Base-by-base conservation (phyloP, 2,113 vertebrate species). In the Colistium nudipinnis region DNA sequence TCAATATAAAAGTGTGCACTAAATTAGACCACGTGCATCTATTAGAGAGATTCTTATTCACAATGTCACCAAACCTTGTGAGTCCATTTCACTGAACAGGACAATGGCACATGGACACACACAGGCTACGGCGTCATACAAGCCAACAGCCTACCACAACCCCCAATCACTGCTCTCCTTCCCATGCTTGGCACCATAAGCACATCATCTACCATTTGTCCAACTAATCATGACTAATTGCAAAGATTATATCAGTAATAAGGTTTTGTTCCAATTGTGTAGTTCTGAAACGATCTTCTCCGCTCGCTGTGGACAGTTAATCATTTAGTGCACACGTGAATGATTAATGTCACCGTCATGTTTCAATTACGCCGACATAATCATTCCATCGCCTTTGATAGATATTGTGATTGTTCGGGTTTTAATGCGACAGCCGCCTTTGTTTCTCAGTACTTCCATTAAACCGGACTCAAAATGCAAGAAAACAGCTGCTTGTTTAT, bases 371-470 rank as follows among this genome's bases (percentile, higher is more conserved):
- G 36, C 4, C 25, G 39, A 47, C 31, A 47, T 39, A 27, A 70
- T 57, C 7, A 57, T 36, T 39, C 25, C 35, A 36, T 49, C 63
- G 7, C 20, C 52, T 30, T 6, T 57, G 43, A 62, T 33, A 14
- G 36, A 48, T 47, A 48, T 7, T 36, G 43, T 24, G 31, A 76
- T 30, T 54, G 38, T 57, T 6, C 22, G 38, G 25, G 28, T 56
- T 59, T 33, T 43, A 67, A 55, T 41, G 70, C 28, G 43, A 39
- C 28, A 36, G 52, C 51, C 31, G 20, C 38, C 22, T 54, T 60
- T 65, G 38, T 24, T 52, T 77, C 38, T 38, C 9, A 65, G 60
- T 38, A 47, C 74, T 47, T 60, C 38, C 61, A 65, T 45, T 11
- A 7, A 33, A 39, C 52, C 33, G 53, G 36, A 28, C 43, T 27